Base-by-base conservation (phyloP, 2,888 invertebrate genomes). In the Bugulina stolonifera region DNA sequence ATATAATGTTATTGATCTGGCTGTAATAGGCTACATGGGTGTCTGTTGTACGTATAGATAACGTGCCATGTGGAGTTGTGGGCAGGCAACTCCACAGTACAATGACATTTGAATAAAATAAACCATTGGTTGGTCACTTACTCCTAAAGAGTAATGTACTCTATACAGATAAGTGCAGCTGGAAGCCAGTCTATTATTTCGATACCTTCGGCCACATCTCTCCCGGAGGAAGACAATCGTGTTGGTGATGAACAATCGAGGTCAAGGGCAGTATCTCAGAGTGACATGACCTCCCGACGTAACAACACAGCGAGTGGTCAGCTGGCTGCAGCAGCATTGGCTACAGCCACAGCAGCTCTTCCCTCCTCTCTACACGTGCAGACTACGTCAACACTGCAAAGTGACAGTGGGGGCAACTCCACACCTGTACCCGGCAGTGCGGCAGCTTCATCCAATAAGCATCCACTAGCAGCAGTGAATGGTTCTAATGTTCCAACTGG, bases 151-250 rank as follows among this genome's bases (percentile, higher is more conserved):
- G n/a, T n/a, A n/a, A n/a, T n/a, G n/a, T n/a, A n/a, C n/a, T n/a
- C n/a, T n/a, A n/a, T 43, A 43, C 18, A 43, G 43, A 43, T 43
- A 43, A 43, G 43, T 22, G 57, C 23, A 25, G 57, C 18, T 5
- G 34, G 10, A 32, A 64, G 64, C 34, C 64, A 64, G 64, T 64
- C 64, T 34, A 14, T 64, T 1, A n/a, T 64, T 2, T 64, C 64
- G 2, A 32, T 64, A 32, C 64, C 29, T 14, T 64, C 64, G 5
- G n/a, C 32, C 5, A 64, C 64, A 14, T 64, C 32, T 3, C 10
- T 64, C 10, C 5, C 10, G 25, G 64, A 32, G 10, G 64, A 64
- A 32, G 64, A 64, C 10, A 32, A 10, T 2, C 32, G 27, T 22
- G 10, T 10, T 14, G 29, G 25, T 2, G 64, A 64, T 25, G 64